These are phyloP conservation scores for Eupithecia subfuscata DNA, from an alignment of 2,888 invertebrate species.

Conservation along the genomic window DNA sequence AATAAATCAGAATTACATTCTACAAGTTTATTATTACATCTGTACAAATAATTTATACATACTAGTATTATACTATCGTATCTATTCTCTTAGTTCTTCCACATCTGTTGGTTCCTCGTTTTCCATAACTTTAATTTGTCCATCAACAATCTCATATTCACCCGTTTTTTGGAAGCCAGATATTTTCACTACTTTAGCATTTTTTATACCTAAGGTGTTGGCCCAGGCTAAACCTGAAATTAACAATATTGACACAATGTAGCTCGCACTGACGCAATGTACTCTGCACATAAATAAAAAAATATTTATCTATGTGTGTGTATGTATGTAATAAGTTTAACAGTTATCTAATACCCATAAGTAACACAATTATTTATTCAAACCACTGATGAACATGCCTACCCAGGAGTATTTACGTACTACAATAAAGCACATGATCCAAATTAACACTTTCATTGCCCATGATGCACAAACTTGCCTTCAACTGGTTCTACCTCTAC, in stretches of 20 bases:
- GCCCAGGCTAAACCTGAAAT: conserved; percentile 83
- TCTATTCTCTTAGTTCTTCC: conserved; percentile 42
- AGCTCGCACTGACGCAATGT: neutral
- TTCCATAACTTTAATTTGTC: conserved; percentile 55
- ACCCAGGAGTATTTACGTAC: neutral
- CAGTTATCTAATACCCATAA: neutral
- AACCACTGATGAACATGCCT: neutral
- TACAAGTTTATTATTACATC: conserved; percentile 23
- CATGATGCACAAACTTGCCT: too few species aligned
- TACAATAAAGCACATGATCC: neutral
- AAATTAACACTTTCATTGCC: too few species aligned
- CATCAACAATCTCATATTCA: conserved; percentile 78
- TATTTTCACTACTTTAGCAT: conserved; percentile 83
- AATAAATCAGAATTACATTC: conserved; percentile 12
- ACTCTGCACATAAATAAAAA: neutral
- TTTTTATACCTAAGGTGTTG: conserved; percentile 80
- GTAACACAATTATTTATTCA: neutral
- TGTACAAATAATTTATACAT: conserved; percentile 12
- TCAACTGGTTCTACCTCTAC: too few species aligned
- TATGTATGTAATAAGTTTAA: neutral
- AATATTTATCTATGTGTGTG: neutral
- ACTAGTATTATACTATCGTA: neutral
- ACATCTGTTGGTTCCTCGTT: conserved; percentile 38
- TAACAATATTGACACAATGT: conserved; percentile 41
- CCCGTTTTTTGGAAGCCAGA: conserved; percentile 78